Evolutionary conservation across 1,140 invertebrate species (phyloP).

Genomic region (Drosophila nikananu): DNA sequence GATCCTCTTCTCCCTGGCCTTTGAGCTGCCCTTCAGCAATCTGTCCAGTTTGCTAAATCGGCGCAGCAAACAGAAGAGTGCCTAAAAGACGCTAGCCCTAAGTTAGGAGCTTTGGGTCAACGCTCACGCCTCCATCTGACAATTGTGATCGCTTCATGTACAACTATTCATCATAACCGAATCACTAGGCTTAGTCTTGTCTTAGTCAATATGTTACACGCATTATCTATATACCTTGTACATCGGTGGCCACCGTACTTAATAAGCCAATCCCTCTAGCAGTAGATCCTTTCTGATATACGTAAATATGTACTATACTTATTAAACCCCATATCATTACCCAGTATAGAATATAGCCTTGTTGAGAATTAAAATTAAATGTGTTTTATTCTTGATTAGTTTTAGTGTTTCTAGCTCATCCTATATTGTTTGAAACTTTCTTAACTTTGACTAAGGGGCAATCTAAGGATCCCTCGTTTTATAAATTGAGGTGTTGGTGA

Average conservation of each 20-base stretch:
- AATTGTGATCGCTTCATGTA: conserved; percentile 79
- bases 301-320: conserved; percentile 27
- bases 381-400: neutral
- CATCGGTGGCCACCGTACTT: conserved; percentile 50
- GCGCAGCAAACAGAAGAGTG: conserved; percentile 53
- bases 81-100: conserved; percentile 68
- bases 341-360: conserved; percentile 21
- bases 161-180: conserved; percentile 56
- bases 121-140: conserved; percentile 63
- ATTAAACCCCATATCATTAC: conserved; percentile 5
- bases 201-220: conserved; percentile 39
- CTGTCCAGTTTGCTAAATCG: conserved; percentile 70
- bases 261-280: conserved; percentile 16
- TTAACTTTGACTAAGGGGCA: too few relatives aligned
- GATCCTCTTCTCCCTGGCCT: conserved; percentile 80
- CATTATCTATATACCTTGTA: conserved; percentile 18
- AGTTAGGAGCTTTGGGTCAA: conserved; percentile 38
- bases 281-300: conserved; percentile 5
- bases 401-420: too few relatives aligned
- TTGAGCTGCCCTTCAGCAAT: conserved; percentile 83
- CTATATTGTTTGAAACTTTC: too few relatives aligned
- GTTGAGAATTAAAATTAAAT: neutral
- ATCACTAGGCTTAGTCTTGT: conserved; percentile 46
- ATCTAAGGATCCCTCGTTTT: too few relatives aligned
- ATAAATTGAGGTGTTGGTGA: too few relatives aligned